Conservation (phyloP, 53 echinoderm and acorn worm genomes). For the Echinometra lucunter region DNA sequence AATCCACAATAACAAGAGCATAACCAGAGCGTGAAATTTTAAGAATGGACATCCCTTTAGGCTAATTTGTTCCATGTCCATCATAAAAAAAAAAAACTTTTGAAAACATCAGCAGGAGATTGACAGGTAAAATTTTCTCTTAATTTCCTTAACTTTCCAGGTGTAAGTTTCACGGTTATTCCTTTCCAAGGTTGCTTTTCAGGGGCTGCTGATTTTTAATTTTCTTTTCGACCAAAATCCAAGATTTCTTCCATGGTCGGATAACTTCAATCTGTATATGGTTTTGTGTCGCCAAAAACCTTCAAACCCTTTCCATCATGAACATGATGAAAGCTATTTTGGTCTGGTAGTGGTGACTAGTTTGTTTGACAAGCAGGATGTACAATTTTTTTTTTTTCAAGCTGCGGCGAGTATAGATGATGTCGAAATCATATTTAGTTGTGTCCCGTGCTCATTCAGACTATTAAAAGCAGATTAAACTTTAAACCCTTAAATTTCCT, state of each 20-base stretch:
- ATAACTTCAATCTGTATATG: background rate
- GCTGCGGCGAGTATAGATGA: background rate
- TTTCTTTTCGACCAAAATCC: slow-evolving; percentile 19
- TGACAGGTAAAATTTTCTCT: slow-evolving; percentile 5
- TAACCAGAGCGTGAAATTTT: slow-evolving; percentile 64
- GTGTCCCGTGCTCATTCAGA: background rate
- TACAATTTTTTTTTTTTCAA: background rate
- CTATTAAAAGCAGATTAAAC: background rate
- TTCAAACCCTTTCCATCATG: background rate
- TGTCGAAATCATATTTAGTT: background rate
- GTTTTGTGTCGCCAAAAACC: slow-evolving; percentile 12
- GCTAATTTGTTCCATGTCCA: slow-evolving; percentile 45
- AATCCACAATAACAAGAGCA: slow-evolving; percentile 44
- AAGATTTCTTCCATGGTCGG: background rate
- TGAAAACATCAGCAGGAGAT: slow-evolving; percentile 25
- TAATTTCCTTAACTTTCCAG: slow-evolving; percentile 32
- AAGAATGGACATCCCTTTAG: slow-evolving; percentile 41
- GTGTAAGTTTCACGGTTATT: slow-evolving; percentile 45
- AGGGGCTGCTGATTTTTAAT: slow-evolving; percentile 35
- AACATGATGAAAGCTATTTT: background rate
- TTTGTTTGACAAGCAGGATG: slow-evolving; percentile 1
- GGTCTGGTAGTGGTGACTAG: background rate
- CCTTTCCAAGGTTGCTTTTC: slow-evolving; percentile 16
- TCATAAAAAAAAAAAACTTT: slow-evolving; percentile 23
- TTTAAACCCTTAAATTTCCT: background rate